Evolutionary conservation across 2,113 vertebrate species (phyloP).

Genomic region (Embiotoca jacksoni): DNA sequence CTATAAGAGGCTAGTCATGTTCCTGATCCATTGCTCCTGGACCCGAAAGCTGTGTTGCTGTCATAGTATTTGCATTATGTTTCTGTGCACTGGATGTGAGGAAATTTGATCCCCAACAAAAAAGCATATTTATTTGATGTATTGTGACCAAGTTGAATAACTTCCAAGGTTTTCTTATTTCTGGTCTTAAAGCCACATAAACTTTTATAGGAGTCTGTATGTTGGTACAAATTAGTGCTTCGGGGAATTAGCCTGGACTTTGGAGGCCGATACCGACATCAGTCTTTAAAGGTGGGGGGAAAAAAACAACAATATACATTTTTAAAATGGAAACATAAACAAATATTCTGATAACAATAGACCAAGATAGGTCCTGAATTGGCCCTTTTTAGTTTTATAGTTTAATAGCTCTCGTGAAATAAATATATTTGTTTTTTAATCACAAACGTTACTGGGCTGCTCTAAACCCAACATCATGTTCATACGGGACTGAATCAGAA

Average conservation of each 20-base stretch:
- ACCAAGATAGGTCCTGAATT: neutral
- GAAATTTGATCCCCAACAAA: conserved; percentile 42
- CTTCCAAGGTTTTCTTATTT: neutral
- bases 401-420: no score
- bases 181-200: neutral
- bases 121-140: conserved; percentile 38
- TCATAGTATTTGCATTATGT: conserved; percentile 1
- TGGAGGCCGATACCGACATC: no score
- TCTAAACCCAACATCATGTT: no score
- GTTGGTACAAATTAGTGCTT: neutral
- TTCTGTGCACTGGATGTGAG: neutral
- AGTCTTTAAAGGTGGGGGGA: no score
- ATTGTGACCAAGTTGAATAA: conserved; percentile 11
- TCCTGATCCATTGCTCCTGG: conserved; percentile 1
- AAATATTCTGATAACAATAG: neutral
- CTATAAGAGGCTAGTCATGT: neutral
- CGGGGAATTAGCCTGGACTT: no score
- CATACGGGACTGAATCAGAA: no score
- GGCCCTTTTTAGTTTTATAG: neutral
- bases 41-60: neutral
- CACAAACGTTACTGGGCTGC: no score
- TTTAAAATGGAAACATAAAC: neutral
- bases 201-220: neutral
- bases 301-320: no score
- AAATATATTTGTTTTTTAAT: no score